A percentile compares a stretch with the other conserved stretches of the same genome.
Evolutionary conservation across 2,888 invertebrate species (phyloP).

Genomic region (Meloe dianella): DNA sequence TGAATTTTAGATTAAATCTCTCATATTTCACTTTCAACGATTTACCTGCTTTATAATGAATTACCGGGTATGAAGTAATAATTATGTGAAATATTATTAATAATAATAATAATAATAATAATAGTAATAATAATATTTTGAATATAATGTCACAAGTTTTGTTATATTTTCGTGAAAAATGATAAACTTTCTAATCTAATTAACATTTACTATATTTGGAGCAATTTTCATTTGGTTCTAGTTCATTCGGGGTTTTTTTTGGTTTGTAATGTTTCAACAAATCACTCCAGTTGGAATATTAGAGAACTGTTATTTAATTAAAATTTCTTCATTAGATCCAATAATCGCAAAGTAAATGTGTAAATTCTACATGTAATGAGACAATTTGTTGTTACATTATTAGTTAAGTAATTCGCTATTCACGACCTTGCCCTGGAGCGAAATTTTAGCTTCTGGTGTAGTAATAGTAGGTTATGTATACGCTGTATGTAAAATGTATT

Average conservation of each 20-base stretch:
- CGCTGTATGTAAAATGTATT: constrained; percentile 19
- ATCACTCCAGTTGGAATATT: no score
- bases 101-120: neutral
- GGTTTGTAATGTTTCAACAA: no score
- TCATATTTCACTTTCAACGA: constrained; percentile 3
- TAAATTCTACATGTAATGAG: constrained; percentile 23
- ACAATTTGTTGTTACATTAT: constrained; percentile 16
- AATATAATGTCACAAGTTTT: neutral
- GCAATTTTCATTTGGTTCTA: no score
- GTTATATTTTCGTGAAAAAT: neutral
- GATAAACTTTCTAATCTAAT: no score
- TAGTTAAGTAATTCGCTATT: constrained; percentile 30
- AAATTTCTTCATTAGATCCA: no score
- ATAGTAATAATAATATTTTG: no score
- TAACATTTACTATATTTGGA: no score
- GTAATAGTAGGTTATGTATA: constrained; percentile 21
- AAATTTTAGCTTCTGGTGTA: constrained; percentile 42
- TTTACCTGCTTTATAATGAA: neutral
- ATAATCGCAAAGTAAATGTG: no score
- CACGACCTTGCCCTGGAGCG: constrained; percentile 46
- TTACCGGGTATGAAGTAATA: constrained; percentile 9
- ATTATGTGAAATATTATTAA: neutral
- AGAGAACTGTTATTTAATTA: no score
- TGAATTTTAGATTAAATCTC: neutral
- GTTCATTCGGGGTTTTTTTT: no score